These are phyloP conservation scores for Psammodynastes pulverulentus DNA, from an alignment of 2,113 vertebrate species.

Conservation along the genomic window DNA sequence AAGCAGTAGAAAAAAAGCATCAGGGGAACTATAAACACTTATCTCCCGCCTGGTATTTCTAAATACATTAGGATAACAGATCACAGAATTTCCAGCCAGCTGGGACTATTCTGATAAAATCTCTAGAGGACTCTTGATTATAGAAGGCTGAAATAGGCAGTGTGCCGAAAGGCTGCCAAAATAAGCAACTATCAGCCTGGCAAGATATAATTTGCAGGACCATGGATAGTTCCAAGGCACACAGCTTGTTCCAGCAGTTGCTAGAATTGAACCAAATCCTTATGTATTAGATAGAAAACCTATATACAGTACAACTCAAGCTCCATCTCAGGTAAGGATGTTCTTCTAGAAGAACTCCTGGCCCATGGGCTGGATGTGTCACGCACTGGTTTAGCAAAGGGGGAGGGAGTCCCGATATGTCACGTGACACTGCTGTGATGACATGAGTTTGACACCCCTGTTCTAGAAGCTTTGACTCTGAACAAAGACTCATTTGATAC, in stretches of 20 bases:
- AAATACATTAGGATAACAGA: neutral
- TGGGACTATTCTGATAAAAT: neutral
- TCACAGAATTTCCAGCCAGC: neutral
- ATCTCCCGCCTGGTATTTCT: neutral
- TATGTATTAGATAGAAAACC: neutral
- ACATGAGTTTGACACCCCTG: too few species aligned
- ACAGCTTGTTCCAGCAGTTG: neutral
- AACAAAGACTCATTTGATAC: neutral
- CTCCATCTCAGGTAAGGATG: neutral
- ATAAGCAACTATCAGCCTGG: neutral
- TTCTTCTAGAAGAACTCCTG: neutral
- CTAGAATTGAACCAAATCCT: neutral
- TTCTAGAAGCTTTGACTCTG: neutral
- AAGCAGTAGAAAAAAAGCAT: neutral
- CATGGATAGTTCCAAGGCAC: constrained; percentile 3
- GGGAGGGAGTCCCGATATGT: too few species aligned
- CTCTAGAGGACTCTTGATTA: neutral
- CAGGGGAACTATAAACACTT: neutral
- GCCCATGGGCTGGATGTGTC: too few species aligned
- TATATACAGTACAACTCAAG: neutral
- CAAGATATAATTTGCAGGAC: neutral
- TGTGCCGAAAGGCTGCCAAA: neutral
- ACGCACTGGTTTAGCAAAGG: too few species aligned
- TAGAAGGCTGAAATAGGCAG: neutral
- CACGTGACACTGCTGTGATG: too few species aligned